Percentiles rank a stretch among this genome's conserved stretches.
phyloP scores from a whole-genome alignment of 2,113 vertebrate species.

The Acanthisitta chloris region DNA sequence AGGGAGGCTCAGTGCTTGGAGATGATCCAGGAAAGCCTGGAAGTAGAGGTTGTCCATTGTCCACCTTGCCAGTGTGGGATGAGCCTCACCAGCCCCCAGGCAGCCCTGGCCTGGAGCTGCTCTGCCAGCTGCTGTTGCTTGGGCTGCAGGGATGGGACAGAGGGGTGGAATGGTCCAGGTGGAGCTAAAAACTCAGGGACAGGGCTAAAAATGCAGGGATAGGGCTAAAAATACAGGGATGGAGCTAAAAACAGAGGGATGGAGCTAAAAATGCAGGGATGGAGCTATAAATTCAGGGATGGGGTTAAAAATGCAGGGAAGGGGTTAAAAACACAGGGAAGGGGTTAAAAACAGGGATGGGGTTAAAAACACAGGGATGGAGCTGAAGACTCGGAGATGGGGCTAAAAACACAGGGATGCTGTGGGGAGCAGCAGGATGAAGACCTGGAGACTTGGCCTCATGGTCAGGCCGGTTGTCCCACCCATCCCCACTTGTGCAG shows the following conservation, averaged over 20 bases:
- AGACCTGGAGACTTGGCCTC: accelerated
- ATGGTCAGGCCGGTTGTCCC: neutral
- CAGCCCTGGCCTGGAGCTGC: neutral
- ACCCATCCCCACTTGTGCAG: neutral
- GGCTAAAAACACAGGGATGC: neutral
- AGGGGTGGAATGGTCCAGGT: neutral
- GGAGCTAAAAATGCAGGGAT: too few species aligned
- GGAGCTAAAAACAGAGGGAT: neutral
- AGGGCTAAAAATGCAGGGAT: neutral
- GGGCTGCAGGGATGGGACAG: neutral
- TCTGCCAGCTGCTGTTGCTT: neutral
- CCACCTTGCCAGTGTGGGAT: accelerated
- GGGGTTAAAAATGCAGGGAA: neutral
- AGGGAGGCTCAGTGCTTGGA: accelerated
- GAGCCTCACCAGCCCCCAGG: neutral
- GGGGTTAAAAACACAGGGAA: neutral
- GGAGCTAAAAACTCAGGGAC: neutral
- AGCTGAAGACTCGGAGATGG: too few species aligned
- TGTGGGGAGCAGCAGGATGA: neutral
- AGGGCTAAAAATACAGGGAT: too few species aligned
- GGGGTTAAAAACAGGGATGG: too few species aligned
- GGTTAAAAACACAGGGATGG: too few species aligned
- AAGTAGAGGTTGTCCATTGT: neutral
- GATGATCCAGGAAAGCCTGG: neutral
- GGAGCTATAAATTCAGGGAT: neutral